Base-by-base conservation (phyloP, 1,140 invertebrate genomes). In the Euura saliciscinereae region DNA sequence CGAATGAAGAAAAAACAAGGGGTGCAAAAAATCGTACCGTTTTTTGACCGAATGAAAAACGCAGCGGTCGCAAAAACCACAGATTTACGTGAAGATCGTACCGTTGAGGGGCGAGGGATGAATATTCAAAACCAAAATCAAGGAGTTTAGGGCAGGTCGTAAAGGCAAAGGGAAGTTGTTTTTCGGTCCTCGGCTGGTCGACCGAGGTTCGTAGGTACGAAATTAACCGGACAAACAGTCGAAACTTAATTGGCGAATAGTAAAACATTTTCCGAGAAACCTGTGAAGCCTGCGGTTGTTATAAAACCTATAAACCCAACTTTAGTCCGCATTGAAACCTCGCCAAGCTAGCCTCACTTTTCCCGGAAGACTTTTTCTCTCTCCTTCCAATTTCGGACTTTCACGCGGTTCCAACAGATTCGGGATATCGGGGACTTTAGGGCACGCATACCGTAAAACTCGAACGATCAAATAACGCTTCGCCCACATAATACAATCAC, bases 231-330 rank as follows among this genome's bases (percentile, higher is more conserved):
- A 3, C 51, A 59, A 11, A 59, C 51, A 59, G 51, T n/a, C 51
- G 8, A 59, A 28, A n/a, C 51, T 8, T 5, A 59, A 59, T 59
- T 59, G 3, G 51, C 51, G 51, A 59, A 59, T 6, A 59, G 51
- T 59, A 59, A 59, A 59, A 59, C 51, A 59, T 59, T 6, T 59
- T 59, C 51, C 6, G 6, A 59, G 51, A 59, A 59, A 59, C 8
- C 51, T 59, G 51, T n/a, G 51, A 59, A 59, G 51, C 51, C 51
- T 59, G 51, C 51, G 51, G 51, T 59, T 59, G 51, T 59, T 11
- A 59, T 59, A 6, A 59, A 59, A n/a, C 51, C 51, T 11, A 59
- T 59, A 59, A 59, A 59, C 10, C 51, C 51, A n/a, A 11, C 0
- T n/a, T n/a, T 28, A 28, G 28, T 28, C 28, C 28, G 28, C 28